Percentiles rank a stretch among this genome's conserved stretches.
Evolutionary conservation across 2,888 invertebrate species (phyloP).

Genomic region (Bombyx huttoni): DNA sequence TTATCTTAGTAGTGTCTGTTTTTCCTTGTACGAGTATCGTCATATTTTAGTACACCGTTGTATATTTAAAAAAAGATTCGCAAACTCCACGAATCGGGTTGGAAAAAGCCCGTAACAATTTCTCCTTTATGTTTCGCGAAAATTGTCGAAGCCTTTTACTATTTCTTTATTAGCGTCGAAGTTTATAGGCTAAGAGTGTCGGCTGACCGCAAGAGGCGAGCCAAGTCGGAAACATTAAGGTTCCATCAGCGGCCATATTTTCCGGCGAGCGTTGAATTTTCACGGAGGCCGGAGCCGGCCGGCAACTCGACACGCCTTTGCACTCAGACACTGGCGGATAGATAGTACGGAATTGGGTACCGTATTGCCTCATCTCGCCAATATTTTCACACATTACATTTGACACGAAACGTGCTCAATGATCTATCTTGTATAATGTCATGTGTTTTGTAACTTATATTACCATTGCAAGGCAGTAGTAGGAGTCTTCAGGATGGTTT

Average conservation of each 20-base stretch:
- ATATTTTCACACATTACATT: slow-evolving; percentile 47
- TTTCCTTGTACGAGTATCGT: too few relatives aligned
- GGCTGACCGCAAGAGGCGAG: slow-evolving; percentile 54
- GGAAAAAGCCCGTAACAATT: too few relatives aligned
- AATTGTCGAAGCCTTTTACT: slow-evolving; percentile 18
- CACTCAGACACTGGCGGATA: slow-evolving; percentile 53
- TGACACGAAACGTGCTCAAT: slow-evolving; percentile 31
- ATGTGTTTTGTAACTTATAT: neutral
- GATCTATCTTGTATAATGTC: slow-evolving; percentile 7
- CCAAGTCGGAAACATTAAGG: slow-evolving; percentile 68
- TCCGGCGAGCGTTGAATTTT: slow-evolving; percentile 55
- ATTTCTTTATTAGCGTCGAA: slow-evolving; percentile 33
- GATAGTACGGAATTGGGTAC: slow-evolving; percentile 56
- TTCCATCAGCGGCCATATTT: slow-evolving; percentile 66
- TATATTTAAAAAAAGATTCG: too few relatives aligned
- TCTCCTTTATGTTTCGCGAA: slow-evolving; percentile 1
- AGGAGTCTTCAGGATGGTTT: too few relatives aligned
- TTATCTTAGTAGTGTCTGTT: too few relatives aligned
- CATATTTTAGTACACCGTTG: too few relatives aligned
- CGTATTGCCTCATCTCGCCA: slow-evolving; percentile 35
- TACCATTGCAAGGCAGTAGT: too few relatives aligned
- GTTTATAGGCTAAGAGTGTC: slow-evolving; percentile 42
- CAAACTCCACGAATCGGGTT: too few relatives aligned
- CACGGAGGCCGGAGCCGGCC: slow-evolving; percentile 47
- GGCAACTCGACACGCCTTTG: slow-evolving; percentile 64